A percentile compares a stretch with the other conserved stretches of the same genome.
Evolutionary conservation across 1,140 invertebrate species (phyloP).

Genomic region (Nymphalis io): DNA sequence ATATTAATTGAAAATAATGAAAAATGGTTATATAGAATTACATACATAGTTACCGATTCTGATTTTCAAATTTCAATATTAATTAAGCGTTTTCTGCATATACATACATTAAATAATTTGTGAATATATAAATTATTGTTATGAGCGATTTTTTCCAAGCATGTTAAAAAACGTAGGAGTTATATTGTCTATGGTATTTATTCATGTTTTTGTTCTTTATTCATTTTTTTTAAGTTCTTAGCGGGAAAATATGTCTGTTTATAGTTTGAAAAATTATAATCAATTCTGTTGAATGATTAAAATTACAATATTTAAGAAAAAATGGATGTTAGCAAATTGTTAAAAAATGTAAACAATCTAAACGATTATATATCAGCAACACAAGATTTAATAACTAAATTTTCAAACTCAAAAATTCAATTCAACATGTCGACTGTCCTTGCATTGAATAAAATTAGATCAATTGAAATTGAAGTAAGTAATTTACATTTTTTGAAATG

Average conservation of each 20-base stretch:
- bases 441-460: conserved; percentile 56
- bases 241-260: conserved; percentile 34
- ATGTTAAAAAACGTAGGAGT: too few species aligned
- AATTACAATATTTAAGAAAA: conserved; percentile 24
- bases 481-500: background rate
- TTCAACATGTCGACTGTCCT: conserved; percentile 63
- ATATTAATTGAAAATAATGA: too few species aligned
- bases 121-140: too few species aligned
- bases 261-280: conserved; percentile 4
- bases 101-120: too few species aligned
- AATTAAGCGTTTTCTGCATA: too few species aligned
- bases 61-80: too few species aligned
- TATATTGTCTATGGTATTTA: conserved; percentile 11
- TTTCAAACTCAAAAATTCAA: conserved; percentile 48
- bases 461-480: conserved; percentile 66
- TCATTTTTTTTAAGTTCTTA: background rate
- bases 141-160: too few species aligned
- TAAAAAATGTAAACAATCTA: conserved; percentile 50
- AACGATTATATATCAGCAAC: conserved; percentile 53
- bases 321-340: conserved; percentile 54
- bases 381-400: conserved; percentile 41
- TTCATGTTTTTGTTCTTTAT: background rate
- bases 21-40: too few species aligned
- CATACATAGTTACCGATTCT: too few species aligned
- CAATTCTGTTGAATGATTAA: background rate